A percentile compares a stretch with the other conserved stretches of the same genome.
Conservation (phyloP, 2,113 vertebrate genomes). For the Peromyscus leucopus region DNA sequence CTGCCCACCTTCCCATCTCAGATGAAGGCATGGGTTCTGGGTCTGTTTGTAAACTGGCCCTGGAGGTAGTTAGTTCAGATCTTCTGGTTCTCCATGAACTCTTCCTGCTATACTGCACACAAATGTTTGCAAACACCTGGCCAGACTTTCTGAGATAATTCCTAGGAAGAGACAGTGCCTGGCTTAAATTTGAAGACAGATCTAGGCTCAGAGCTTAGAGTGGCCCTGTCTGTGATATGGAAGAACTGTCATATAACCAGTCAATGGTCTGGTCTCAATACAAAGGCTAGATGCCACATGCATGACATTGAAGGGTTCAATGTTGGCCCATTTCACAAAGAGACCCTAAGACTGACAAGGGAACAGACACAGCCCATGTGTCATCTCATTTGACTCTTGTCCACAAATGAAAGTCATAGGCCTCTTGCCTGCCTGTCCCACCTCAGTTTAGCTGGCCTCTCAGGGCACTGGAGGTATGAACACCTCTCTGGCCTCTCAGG, state of each 20-base stretch:
- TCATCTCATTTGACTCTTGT: background rate
- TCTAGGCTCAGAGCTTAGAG: background rate
- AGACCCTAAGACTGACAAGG: background rate
- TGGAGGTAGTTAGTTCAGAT: background rate
- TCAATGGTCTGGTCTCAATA: fast-evolving
- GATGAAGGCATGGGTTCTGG: background rate
- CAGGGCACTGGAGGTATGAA: background rate
- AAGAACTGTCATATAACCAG: background rate
- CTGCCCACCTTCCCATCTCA: background rate
- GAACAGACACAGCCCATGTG: fast-evolving
- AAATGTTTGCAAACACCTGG: background rate
- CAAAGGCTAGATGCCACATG: background rate
- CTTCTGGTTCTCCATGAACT: background rate
- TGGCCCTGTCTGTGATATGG: background rate
- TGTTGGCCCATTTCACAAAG: background rate
- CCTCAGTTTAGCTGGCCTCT: fast-evolving
- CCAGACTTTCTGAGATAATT: background rate
- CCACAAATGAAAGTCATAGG: no score
- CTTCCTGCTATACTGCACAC: background rate
- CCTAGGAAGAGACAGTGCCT: background rate
- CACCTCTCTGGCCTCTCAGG: background rate
- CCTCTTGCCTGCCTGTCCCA: background rate
- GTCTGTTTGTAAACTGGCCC: no score
- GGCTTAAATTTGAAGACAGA: background rate
- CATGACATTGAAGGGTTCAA: background rate